A percentile compares a stretch with the other conserved stretches of the same genome.
phyloP scores from a whole-genome alignment of 2,888 invertebrate genomes.

The Cetonia aurata region DNA sequence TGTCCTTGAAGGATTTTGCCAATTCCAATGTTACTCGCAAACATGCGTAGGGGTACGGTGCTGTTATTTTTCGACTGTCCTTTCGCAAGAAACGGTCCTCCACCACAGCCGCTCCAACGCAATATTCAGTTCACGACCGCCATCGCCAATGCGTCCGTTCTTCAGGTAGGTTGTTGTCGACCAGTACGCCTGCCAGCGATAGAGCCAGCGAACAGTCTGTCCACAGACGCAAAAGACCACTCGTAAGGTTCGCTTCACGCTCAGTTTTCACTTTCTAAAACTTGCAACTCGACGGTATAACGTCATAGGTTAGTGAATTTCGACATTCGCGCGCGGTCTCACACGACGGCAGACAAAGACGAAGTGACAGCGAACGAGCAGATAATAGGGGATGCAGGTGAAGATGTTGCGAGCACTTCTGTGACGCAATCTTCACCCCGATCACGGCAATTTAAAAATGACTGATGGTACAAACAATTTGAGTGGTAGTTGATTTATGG shows the following conservation, averaged over 20 bases:
- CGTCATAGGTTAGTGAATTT: slow-evolving; percentile 26
- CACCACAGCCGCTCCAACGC: slow-evolving; percentile 25
- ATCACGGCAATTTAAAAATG: too few species aligned
- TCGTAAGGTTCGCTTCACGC: slow-evolving; percentile 20
- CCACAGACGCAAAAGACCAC: slow-evolving; percentile 22
- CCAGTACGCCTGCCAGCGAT: slow-evolving; percentile 9
- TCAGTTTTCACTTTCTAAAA: slow-evolving; percentile 39
- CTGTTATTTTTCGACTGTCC: slow-evolving; percentile 5
- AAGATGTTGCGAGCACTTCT: background rate
- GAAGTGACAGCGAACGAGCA: background rate
- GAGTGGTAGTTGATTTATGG: too few species aligned
- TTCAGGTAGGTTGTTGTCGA: slow-evolving; percentile 15
- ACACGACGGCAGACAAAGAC: background rate
- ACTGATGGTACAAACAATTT: too few species aligned
- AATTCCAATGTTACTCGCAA: background rate
- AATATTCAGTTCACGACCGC: slow-evolving; percentile 25
- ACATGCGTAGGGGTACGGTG: background rate
- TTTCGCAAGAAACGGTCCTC: slow-evolving; percentile 16
- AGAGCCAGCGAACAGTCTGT: background rate
- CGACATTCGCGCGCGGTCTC: slow-evolving; percentile 9
- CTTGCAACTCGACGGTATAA: slow-evolving; percentile 11
- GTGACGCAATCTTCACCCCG: too few species aligned
- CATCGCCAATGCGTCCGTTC: slow-evolving; percentile 26
- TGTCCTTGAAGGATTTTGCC: background rate
- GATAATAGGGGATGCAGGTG: background rate